These are phyloP conservation scores for Grallaria varia DNA, from an alignment of 2,113 vertebrate genomes.

Conservation along the genomic window DNA sequence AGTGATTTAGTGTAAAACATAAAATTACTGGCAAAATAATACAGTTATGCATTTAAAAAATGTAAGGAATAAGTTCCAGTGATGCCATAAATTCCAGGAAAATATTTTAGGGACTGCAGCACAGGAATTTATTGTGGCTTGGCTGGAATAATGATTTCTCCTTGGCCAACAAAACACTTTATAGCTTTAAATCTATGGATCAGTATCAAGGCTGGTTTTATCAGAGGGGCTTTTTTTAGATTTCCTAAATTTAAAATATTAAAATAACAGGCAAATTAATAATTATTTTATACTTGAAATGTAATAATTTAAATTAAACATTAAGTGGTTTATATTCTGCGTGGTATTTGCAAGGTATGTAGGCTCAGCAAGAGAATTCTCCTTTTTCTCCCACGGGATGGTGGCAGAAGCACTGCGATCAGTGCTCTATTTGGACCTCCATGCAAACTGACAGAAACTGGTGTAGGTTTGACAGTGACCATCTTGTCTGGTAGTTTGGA, in stretches of 20 bases:
- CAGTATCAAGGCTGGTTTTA: not conserved
- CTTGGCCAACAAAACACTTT: not conserved
- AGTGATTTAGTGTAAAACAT: conserved; percentile 56
- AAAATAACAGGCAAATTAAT: not conserved
- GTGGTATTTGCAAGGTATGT: fast-evolving
- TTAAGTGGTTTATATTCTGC: not conserved
- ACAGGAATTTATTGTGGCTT: conserved; percentile 47
- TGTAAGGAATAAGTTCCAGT: conserved; percentile 59
- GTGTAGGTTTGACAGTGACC: not conserved
- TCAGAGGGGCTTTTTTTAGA: not conserved
- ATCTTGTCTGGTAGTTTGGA: not conserved
- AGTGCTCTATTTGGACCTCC: not conserved
- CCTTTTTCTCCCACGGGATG: not conserved
- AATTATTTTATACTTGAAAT: not conserved
- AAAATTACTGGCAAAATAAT: conserved; percentile 65
- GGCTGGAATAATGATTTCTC: conserved; percentile 41
- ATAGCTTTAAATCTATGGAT: conserved; percentile 3
- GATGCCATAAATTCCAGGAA: conserved; percentile 66
- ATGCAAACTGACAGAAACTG: not conserved
- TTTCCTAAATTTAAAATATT: not conserved
- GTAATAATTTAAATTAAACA: not conserved
- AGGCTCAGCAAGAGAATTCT: not conserved
- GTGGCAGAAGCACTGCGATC: fast-evolving
- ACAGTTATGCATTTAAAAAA: conserved; percentile 46
- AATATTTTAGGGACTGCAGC: conserved; percentile 59